phyloP scores from a whole-genome alignment of 1,140 invertebrate genomes.

The Diabrotica virgifera region DNA sequence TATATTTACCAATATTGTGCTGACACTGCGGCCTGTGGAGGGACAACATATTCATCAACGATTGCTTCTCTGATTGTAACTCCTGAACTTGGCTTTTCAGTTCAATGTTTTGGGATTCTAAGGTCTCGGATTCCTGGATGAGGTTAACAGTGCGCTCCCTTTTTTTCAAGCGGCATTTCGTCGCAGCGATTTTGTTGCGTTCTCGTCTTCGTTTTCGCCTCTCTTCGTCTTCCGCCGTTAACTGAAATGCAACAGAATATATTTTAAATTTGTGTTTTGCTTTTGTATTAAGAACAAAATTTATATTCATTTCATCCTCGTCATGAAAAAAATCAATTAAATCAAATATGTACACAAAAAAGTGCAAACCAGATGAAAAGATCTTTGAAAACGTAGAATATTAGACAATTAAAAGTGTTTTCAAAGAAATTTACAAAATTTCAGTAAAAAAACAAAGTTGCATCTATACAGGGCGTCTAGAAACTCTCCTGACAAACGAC shows the following conservation, averaged over 20 bases:
- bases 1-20: constrained; percentile 52
- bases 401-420: no score
- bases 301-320: no score
- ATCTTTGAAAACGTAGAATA: no score
- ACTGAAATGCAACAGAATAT: constrained; percentile 48
- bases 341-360: no score
- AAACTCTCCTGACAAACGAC: no score
- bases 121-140: constrained; percentile 79
- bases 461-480: no score
- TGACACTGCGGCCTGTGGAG: constrained; percentile 65
- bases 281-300: no score
- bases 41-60: constrained; percentile 72
- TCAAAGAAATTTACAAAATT: no score
- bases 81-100: constrained; percentile 76
- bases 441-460: no score
- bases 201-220: constrained; percentile 76
- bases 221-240: constrained; percentile 90
- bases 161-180: constrained; percentile 92
- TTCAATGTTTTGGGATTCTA: constrained; percentile 84
- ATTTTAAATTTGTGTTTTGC: no score
- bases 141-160: constrained; percentile 83
- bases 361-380: no score
- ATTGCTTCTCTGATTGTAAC: constrained; percentile 67
- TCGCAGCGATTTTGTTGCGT: constrained; percentile 92
- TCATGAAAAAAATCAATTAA: no score